Percentiles rank a stretch among this genome's conserved stretches.
Evolutionary conservation across 92 coral and sea anemone species (phyloP).

Genomic region (Porites cylindrica): DNA sequence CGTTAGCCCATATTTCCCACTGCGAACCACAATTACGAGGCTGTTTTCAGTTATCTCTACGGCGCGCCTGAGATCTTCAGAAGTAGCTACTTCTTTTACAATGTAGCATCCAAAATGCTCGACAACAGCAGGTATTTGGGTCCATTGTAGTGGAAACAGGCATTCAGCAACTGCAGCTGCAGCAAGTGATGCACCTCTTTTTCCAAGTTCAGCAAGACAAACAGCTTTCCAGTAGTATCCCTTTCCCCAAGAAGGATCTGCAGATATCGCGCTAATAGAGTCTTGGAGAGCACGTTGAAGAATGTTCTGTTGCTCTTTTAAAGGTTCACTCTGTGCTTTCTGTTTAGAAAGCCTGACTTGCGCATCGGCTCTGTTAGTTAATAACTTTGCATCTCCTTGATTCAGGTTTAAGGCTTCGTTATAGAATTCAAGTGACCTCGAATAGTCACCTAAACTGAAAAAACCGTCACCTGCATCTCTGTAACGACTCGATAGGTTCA

Average conservation of each 20-base stretch:
- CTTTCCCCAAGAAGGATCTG: constrained; percentile 23
- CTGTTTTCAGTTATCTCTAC: neutral
- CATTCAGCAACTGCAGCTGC: neutral
- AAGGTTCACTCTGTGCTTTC: neutral
- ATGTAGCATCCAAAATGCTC: neutral
- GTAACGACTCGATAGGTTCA: neutral
- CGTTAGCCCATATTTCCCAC: neutral
- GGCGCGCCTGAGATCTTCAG: neutral
- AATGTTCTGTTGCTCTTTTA: neutral
- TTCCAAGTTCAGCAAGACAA: neutral
- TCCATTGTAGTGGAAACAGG: neutral
- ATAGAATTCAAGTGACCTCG: neutral
- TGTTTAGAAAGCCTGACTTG: neutral
- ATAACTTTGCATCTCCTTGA: constrained; percentile 1
- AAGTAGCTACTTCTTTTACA: neutral
- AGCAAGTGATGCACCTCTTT: constrained; percentile 22
- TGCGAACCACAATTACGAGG: neutral
- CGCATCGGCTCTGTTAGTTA: neutral
- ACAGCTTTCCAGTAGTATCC: constrained; percentile 22
- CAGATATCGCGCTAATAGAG: neutral
- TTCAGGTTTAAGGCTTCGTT: neutral
- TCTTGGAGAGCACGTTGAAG: neutral
- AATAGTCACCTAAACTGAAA: neutral
- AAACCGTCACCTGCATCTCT: neutral
- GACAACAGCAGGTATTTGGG: neutral